Percentiles rank a stretch among this genome's conserved stretches.
phyloP scores from a whole-genome alignment of 2,113 vertebrate species.

The Corythornis madagascariensis region DNA sequence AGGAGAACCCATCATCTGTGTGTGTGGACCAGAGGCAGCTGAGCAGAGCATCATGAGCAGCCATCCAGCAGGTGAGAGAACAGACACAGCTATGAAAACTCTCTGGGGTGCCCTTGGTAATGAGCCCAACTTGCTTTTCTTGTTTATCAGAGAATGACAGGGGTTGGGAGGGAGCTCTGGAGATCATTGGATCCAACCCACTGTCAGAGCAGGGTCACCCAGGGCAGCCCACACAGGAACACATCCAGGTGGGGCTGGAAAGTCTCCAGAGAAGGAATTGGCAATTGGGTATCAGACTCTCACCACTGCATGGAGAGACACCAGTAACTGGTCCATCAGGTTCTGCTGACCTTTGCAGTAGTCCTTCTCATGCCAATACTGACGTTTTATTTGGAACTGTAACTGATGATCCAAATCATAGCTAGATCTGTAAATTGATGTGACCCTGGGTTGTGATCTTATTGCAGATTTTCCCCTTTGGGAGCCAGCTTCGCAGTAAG shows the following conservation, averaged over 20 bases:
- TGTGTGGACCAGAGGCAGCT: neutral
- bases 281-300: neutral
- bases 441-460: neutral
- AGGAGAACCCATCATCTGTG: neutral
- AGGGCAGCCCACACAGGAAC: too few species aligned
- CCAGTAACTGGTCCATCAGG: neutral
- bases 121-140: neutral
- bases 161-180: too few species aligned
- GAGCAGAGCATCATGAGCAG: constrained; percentile 29
- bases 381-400: neutral
- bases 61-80: constrained; percentile 39
- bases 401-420: neutral
- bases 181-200: too few species aligned
- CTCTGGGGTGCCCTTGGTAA: neutral
- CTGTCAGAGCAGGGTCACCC: too few species aligned
- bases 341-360: neutral
- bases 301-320: neutral
- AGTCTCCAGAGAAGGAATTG: too few species aligned
- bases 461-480: neutral
- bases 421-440: rapidly evolving
- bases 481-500: neutral
- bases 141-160: too few species aligned
- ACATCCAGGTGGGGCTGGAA: too few species aligned
- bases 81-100: neutral
- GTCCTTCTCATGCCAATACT: neutral